Conservation (phyloP, 2,797 vertebrate genomes). For the Tamandua tetradactyla region DNA sequence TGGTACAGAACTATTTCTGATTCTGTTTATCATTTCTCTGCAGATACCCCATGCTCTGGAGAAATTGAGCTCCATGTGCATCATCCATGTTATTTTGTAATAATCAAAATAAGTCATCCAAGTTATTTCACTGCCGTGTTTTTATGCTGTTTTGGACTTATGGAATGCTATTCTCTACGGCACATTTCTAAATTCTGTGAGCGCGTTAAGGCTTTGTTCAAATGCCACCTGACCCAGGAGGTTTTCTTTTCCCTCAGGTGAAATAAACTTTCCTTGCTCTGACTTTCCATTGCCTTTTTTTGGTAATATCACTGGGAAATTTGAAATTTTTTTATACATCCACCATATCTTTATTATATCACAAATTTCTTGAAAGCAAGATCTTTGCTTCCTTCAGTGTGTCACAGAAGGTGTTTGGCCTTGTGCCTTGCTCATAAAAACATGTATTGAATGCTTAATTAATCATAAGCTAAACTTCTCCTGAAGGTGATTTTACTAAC, state of each 20-base stretch:
- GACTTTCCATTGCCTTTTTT: not conserved
- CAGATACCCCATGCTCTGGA: not conserved
- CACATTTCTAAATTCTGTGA: not conserved
- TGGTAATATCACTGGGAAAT: not conserved
- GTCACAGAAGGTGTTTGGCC: not conserved
- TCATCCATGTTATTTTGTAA: not conserved
- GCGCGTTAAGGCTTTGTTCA: not conserved
- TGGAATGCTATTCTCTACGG: not conserved
- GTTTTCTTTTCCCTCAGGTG: not conserved
- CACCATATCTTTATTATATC: not conserved
- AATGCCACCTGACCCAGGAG: not conserved
- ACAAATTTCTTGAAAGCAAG: not conserved
- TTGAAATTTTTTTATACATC: not conserved
- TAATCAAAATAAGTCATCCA: not conserved
- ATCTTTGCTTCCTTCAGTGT: not conserved
- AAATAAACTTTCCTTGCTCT: not conserved
- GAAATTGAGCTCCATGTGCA: not conserved
- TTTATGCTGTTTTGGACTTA: not conserved
- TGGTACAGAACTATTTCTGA: not conserved
- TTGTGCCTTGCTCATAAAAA: not conserved
- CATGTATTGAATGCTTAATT: not conserved
- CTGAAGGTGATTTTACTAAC: constrained; percentile 27
- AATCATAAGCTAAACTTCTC: not conserved
- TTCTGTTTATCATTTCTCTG: not conserved
- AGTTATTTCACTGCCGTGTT: not conserved